These are phyloP conservation scores for Girardia tigrina DNA, from an alignment of 2,888 invertebrate species.

Conservation along the genomic window DNA sequence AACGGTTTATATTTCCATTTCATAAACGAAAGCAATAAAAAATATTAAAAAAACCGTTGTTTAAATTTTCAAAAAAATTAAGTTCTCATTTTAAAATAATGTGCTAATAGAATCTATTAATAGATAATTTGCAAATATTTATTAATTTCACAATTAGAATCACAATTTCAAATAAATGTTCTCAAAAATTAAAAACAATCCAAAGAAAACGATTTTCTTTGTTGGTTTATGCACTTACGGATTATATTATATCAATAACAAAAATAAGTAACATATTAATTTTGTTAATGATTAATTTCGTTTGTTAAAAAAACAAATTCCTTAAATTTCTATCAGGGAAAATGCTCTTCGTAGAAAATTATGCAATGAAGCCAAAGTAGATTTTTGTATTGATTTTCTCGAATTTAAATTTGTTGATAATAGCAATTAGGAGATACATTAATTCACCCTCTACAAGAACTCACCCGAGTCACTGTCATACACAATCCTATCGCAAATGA, in stretches of 20 bases:
- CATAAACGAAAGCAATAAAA: too few relatives aligned
- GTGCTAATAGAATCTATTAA: too few relatives aligned
- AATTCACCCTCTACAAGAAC: neutral
- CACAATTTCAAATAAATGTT: constrained; percentile 44
- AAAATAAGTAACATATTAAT: constrained; percentile 62
- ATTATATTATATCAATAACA: constrained; percentile 58
- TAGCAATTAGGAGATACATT: neutral
- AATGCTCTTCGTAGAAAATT: neutral
- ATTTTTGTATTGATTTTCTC: neutral
- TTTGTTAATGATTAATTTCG: neutral
- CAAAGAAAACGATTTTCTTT: constrained; percentile 72
- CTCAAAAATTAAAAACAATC: constrained; percentile 64
- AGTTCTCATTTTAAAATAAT: too few relatives aligned
- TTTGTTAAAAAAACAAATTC: too few relatives aligned
- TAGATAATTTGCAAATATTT: too few relatives aligned
- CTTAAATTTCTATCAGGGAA: too few relatives aligned
- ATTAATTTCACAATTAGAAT: too few relatives aligned
- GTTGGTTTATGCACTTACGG: constrained; percentile 61
- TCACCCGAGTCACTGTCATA: neutral
- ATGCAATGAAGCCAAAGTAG: neutral
- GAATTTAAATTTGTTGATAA: neutral
- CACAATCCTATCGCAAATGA: neutral
- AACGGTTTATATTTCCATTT: too few relatives aligned
- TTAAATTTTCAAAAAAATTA: too few relatives aligned
- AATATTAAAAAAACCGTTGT: too few relatives aligned